Conservation (phyloP, 1,140 invertebrate species). For the Papilio helenus region DNA sequence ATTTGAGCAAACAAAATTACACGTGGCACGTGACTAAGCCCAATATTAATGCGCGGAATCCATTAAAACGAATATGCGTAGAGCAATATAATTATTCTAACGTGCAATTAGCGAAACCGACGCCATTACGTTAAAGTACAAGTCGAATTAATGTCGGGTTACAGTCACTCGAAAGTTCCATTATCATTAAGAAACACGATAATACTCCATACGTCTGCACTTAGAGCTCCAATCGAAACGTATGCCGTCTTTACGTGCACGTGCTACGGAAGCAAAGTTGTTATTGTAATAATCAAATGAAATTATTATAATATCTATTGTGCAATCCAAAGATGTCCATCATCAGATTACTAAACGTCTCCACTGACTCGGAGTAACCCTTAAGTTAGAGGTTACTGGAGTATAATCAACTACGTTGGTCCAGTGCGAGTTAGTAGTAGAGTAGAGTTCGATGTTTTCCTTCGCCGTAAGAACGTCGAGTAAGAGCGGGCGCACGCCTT, state of each 20-base stretch:
- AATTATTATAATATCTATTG: background rate
- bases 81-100: conserved; percentile 78
- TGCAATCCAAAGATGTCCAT: no score
- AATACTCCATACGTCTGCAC: conserved; percentile 53
- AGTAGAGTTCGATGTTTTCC: no score
- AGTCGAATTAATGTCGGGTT: conserved; percentile 78
- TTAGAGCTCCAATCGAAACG: conserved; percentile 36
- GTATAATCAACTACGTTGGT: no score
- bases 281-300: background rate
- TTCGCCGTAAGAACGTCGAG: no score
- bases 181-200: conserved; percentile 74
- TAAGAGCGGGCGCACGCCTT: no score
- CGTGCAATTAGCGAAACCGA: conserved; percentile 80
- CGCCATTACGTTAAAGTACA: conserved; percentile 77
- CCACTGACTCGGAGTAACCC: no score
- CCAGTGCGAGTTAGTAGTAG: no score
- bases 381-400: no score
- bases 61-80: conserved; percentile 74
- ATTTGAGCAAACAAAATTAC: conserved; percentile 57
- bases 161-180: conserved; percentile 79
- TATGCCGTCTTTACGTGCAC: conserved; percentile 15
- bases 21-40: conserved; percentile 52
- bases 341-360: no score
- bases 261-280: background rate
- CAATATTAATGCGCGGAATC: conserved; percentile 70